Evolutionary conservation across 2,113 vertebrate species (phyloP).

Genomic region (Campylomormyrus numenius): DNA sequence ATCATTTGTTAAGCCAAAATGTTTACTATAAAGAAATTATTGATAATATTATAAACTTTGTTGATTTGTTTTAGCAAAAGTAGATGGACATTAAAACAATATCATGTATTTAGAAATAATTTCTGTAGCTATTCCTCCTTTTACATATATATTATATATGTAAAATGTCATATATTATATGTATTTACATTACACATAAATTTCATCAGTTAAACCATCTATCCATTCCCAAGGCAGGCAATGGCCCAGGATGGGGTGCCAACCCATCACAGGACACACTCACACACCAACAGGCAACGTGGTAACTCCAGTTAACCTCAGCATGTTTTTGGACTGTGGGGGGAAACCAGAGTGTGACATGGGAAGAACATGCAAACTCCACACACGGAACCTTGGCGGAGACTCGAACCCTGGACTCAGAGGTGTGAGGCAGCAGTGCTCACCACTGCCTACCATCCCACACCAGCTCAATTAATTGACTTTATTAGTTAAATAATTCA

Average conservation of each 20-base stretch:
- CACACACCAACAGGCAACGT: background rate
- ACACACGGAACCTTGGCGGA: background rate
- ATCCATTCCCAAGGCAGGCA: background rate
- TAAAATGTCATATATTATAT: background rate
- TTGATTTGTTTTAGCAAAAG: background rate
- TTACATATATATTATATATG: background rate
- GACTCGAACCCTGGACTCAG: background rate
- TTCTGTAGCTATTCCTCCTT: background rate
- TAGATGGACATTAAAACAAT: background rate
- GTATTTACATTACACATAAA: background rate
- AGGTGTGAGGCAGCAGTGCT: background rate
- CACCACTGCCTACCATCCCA: background rate
- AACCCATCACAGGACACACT: background rate
- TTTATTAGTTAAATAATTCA: background rate
- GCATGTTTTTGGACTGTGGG: background rate
- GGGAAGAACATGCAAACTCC: background rate
- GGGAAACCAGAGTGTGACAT: background rate
- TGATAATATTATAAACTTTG: background rate
- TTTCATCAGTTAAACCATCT: background rate
- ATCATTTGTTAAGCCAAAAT: background rate
- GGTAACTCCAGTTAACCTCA: background rate
- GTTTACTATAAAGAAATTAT: background rate
- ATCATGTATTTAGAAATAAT: background rate
- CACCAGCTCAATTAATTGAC: background rate
- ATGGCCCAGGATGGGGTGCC: background rate